These are phyloP conservation scores for Plecturocebus donacophilus DNA, from an alignment of 2,113 vertebrate genomes.

Conservation along the genomic window DNA sequence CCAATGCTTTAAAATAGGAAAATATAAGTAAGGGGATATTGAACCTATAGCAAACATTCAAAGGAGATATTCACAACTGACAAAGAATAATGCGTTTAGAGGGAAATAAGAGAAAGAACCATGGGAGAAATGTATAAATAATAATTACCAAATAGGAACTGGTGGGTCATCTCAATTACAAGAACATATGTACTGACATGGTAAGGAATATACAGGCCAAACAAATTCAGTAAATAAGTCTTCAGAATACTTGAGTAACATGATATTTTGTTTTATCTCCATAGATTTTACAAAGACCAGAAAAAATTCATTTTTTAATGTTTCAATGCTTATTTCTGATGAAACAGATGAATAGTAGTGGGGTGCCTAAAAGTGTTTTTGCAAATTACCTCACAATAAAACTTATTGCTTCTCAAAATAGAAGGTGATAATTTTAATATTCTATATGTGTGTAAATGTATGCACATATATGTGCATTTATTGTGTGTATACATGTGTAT, in stretches of 20 bases:
- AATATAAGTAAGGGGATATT: background rate
- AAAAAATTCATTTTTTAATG: background rate
- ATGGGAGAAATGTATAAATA: constrained; percentile 9
- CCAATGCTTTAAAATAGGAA: constrained; percentile 2
- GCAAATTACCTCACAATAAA: constrained; percentile 43
- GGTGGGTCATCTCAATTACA: background rate
- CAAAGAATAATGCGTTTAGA: background rate
- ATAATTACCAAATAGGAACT: constrained; percentile 29
- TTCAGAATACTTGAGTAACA: constrained; percentile 50
- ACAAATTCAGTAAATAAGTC: constrained; percentile 41
- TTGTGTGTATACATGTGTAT: background rate
- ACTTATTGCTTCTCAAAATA: background rate
- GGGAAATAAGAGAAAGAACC: background rate
- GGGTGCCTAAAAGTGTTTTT: constrained; percentile 43
- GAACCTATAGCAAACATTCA: background rate
- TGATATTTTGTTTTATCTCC: constrained; percentile 31
- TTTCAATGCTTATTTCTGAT: constrained; percentile 53
- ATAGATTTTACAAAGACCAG: constrained; percentile 51
- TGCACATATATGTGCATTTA: background rate
- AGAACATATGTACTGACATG: background rate
- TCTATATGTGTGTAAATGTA: background rate
- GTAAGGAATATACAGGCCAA: constrained; percentile 22
- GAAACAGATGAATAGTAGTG: constrained; percentile 45
- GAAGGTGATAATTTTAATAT: constrained; percentile 45
- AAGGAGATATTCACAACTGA: background rate